Evolutionary conservation across 2,797 vertebrate genomes (phyloP).

Genomic region (Antennarius maculatus): DNA sequence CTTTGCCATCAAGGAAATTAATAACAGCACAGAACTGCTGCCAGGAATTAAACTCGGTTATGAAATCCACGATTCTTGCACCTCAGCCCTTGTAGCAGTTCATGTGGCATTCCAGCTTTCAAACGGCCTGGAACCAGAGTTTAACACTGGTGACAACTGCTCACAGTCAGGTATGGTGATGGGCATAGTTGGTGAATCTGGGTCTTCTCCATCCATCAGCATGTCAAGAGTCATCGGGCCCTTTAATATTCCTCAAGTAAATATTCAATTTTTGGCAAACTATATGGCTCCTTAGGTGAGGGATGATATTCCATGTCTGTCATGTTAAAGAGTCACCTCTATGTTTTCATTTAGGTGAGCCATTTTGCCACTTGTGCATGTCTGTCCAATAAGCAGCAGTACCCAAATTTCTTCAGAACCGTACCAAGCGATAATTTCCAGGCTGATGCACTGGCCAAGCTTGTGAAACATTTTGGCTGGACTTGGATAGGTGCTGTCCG

Average conservation of each 20-base stretch:
- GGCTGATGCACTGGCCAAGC: slow-evolving; percentile 69
- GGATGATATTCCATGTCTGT: not conserved
- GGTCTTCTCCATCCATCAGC: slow-evolving; percentile 73
- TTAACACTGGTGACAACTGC: slow-evolving; percentile 35
- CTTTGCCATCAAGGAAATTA: slow-evolving; percentile 71
- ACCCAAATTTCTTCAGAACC: slow-evolving; percentile 79
- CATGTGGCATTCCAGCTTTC: slow-evolving; percentile 55
- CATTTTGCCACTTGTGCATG: slow-evolving; percentile 80
- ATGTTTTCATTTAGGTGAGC: slow-evolving; percentile 68
- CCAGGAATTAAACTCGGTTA: slow-evolving; percentile 67
- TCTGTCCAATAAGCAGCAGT: slow-evolving; percentile 76
- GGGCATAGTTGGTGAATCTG: slow-evolving; percentile 70
- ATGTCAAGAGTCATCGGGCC: slow-evolving; percentile 63
- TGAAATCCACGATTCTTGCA: slow-evolving; percentile 67
- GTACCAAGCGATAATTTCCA: slow-evolving; percentile 80
- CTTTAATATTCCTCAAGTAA: slow-evolving; percentile 73
- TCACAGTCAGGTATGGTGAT: slow-evolving; percentile 39
- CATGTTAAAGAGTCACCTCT: not conserved
- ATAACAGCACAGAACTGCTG: slow-evolving; percentile 66
- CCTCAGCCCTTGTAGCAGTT: slow-evolving; percentile 50
- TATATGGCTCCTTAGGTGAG: not conserved
- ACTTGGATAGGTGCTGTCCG: slow-evolving; percentile 80
- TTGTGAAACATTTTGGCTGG: slow-evolving; percentile 80
- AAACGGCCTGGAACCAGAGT: slow-evolving; percentile 53
- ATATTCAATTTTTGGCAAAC: not conserved